phyloP scores from a whole-genome alignment of 2,888 invertebrate species.

The Dioctria rufipes region DNA sequence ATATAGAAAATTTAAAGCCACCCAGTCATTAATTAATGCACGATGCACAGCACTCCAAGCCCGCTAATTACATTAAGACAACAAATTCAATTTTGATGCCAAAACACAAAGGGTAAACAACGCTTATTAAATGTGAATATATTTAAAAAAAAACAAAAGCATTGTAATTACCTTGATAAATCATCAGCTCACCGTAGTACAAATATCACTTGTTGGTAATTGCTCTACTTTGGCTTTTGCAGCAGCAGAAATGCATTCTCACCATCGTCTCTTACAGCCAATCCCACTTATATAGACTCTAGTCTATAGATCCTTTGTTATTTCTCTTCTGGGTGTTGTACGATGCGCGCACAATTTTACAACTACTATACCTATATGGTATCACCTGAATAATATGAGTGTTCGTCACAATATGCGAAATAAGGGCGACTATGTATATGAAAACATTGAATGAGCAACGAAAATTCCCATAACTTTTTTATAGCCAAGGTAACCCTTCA shows the following conservation, averaged over 20 bases:
- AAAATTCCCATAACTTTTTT: background rate
- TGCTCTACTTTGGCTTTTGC: background rate
- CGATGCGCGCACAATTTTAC: too few relatives aligned
- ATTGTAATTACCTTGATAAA: slow-evolving; percentile 15
- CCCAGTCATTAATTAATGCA: too few relatives aligned
- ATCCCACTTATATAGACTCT: too few relatives aligned
- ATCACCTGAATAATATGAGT: too few relatives aligned
- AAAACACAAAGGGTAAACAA: background rate
- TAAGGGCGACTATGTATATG: too few relatives aligned
- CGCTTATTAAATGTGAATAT: background rate
- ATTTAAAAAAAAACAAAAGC: background rate
- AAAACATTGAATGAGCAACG: too few relatives aligned
- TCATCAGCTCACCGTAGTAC: slow-evolving; percentile 14
- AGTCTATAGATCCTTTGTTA: too few relatives aligned
- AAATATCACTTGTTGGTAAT: slow-evolving; percentile 22
- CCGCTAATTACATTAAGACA: background rate
- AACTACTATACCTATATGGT: too few relatives aligned
- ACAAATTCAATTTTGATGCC: background rate
- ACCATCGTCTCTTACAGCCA: background rate
- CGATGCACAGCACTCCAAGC: too few relatives aligned
- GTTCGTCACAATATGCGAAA: too few relatives aligned
- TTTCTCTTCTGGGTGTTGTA: too few relatives aligned
- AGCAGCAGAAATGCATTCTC: slow-evolving; percentile 8
- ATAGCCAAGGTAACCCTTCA: background rate
- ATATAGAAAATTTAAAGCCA: too few relatives aligned